phyloP scores from a whole-genome alignment of 2,888 invertebrate genomes.

The Trachelus iudaicus region DNA sequence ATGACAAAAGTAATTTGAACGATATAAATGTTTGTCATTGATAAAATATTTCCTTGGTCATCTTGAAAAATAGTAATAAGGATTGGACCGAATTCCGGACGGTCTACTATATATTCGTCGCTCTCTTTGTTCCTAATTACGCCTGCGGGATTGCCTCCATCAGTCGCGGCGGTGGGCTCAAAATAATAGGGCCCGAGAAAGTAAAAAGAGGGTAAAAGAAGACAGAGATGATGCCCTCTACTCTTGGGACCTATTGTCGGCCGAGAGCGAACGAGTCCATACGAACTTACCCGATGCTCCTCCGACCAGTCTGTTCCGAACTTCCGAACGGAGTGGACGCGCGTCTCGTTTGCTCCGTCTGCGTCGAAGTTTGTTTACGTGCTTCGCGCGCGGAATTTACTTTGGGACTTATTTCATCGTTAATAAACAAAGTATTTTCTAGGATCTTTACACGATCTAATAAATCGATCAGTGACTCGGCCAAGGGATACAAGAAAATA shows the following conservation, averaged over 20 bases:
- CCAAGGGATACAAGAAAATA: neutral
- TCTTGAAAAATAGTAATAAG: slow-evolving; percentile 16
- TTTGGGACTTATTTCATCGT: neutral
- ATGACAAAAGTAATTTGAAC: neutral
- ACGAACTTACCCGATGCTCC: neutral
- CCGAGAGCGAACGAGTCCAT: neutral
- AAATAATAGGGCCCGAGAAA: slow-evolving; percentile 48
- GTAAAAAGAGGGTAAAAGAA: slow-evolving; percentile 22
- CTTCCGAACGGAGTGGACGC: slow-evolving; percentile 3
- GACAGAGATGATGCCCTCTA: neutral
- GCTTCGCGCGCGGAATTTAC: neutral
- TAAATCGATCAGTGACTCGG: neutral
- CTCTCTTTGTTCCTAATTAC: slow-evolving; percentile 47
- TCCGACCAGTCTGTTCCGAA: slow-evolving; percentile 15
- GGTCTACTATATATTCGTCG: slow-evolving; percentile 16
- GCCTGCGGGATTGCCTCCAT: slow-evolving; percentile 40
- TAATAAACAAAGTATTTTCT: neutral
- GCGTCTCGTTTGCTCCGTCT: neutral
- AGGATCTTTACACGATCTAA: neutral
- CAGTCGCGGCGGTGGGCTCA: slow-evolving; percentile 39
- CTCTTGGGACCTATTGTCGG: slow-evolving; percentile 7
- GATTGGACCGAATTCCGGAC: slow-evolving; percentile 22
- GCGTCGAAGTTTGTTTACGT: neutral
- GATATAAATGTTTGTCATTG: neutral
- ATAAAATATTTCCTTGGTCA: neutral